Conservation (phyloP, 2,888 invertebrate genomes). For the Bembecia ichneumoniformis region DNA sequence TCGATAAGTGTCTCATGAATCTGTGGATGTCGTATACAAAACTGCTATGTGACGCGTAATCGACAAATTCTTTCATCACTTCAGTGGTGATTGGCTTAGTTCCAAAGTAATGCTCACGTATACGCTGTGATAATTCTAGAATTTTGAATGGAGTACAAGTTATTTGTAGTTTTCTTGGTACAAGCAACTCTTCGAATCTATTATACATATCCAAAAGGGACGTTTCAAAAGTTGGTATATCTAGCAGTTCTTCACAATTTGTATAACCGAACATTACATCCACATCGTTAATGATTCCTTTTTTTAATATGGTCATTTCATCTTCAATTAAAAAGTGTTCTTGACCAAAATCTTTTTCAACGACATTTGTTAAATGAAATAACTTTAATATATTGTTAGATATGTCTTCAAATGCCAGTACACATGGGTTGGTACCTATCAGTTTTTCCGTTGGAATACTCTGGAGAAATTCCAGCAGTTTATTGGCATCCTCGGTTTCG, state of each 20-base stretch:
- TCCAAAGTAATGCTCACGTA: slow-evolving; percentile 31
- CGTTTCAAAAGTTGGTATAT: slow-evolving; percentile 10
- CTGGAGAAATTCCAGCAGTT: slow-evolving; percentile 34
- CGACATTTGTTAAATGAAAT: slow-evolving; percentile 33
- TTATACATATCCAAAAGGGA: slow-evolving; percentile 15
- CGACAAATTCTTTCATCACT: slow-evolving; percentile 22
- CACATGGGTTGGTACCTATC: slow-evolving; percentile 18
- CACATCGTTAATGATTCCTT: slow-evolving; percentile 58
- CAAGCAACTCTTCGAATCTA: slow-evolving; percentile 26
- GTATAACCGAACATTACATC: slow-evolving; percentile 81
- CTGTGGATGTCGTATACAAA: slow-evolving; percentile 22
- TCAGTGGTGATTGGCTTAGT: slow-evolving; percentile 17
- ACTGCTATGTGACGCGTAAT: slow-evolving; percentile 17
- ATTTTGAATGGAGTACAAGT: slow-evolving; percentile 16
- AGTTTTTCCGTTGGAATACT: slow-evolving; percentile 27
- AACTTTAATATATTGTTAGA: slow-evolving; percentile 21
- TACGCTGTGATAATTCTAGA: slow-evolving; percentile 25
- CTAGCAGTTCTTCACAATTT: slow-evolving; percentile 71
- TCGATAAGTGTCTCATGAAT: slow-evolving; percentile 16
- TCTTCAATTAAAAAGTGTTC: slow-evolving; percentile 29
- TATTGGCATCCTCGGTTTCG: slow-evolving; percentile 26
- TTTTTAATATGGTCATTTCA: slow-evolving; percentile 20
- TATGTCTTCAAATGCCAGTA: slow-evolving; percentile 26
- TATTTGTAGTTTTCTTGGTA: slow-evolving; percentile 28
- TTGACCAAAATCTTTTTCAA: slow-evolving; percentile 37